These are phyloP conservation scores for Brevipalpus yothersi DNA, from an alignment of 1,140 invertebrate species.

Conservation along the genomic window DNA sequence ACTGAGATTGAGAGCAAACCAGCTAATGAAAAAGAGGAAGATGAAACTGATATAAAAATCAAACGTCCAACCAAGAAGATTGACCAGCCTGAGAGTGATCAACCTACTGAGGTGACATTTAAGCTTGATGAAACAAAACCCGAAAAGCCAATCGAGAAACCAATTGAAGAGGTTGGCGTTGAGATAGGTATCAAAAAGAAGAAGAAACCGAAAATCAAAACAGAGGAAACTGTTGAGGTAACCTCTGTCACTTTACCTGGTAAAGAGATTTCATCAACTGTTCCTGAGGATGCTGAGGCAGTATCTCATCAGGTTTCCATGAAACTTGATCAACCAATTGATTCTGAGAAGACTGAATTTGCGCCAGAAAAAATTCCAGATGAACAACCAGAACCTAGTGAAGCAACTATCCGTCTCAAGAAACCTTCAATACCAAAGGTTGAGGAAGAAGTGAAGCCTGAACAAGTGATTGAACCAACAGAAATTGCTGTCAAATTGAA, in stretches of 20 bases:
- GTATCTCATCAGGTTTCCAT: background rate
- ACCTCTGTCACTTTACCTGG: background rate
- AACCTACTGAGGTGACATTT: background rate
- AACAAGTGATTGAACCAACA: no score
- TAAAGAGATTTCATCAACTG: background rate
- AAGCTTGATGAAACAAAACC: background rate
- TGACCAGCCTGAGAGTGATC: background rate
- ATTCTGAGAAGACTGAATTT: background rate
- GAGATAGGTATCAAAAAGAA: background rate
- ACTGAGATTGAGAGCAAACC: background rate
- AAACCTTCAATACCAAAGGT: no score
- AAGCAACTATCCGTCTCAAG: no score
- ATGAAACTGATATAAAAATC: background rate
- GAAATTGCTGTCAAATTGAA: no score
- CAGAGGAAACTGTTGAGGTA: background rate
- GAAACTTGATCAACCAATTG: background rate
- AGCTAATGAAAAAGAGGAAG: background rate
- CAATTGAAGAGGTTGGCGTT: background rate
- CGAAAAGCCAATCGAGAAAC: background rate
- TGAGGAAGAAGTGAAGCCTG: no score
- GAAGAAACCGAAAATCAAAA: background rate
- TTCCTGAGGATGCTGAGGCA: background rate
- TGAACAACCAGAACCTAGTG: background rate
- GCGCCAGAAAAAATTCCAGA: background rate
- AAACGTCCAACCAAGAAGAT: no score